Conservation (phyloP, 2,888 invertebrate species). For the Tenthredo distinguenda region DNA sequence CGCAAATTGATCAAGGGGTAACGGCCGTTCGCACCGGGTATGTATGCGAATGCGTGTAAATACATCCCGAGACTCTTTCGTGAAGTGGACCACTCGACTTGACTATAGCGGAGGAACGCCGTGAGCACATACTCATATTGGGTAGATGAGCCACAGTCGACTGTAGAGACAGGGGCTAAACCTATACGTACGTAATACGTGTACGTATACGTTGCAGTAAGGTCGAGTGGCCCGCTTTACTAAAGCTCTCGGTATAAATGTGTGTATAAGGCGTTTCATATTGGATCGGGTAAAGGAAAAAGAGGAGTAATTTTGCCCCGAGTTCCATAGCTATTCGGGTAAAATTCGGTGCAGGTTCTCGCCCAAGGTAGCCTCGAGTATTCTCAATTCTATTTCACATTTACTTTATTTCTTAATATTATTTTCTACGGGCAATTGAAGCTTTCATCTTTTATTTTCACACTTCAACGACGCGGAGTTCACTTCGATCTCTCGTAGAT, state of each 20-base stretch:
- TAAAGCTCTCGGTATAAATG: not conserved
- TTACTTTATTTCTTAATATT: not conserved
- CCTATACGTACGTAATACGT: not conserved
- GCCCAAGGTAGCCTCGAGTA: not conserved
- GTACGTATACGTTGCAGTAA: not conserved
- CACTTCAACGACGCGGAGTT: too few species aligned
- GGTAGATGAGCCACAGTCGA: not conserved
- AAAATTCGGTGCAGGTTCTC: not conserved
- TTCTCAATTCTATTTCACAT: not conserved
- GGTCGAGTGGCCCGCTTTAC: not conserved
- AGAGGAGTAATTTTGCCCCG: not conserved
- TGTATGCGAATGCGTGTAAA: not conserved
- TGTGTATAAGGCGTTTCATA: not conserved
- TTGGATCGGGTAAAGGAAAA: not conserved
- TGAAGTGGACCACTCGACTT: constrained; percentile 8
- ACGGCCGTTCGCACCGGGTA: constrained; percentile 22
- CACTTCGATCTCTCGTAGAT: not conserved
- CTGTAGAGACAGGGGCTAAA: not conserved
- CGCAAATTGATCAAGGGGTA: constrained; percentile 46
- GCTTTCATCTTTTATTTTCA: too few species aligned
- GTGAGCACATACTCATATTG: not conserved
- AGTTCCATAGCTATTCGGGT: not conserved
- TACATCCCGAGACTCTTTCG: not conserved
- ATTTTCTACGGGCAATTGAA: too few species aligned
- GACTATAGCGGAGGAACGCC: not conserved